These are phyloP conservation scores for Nipponacmea schrenckii DNA, from an alignment of 2,888 invertebrate species.

Conservation along the genomic window DNA sequence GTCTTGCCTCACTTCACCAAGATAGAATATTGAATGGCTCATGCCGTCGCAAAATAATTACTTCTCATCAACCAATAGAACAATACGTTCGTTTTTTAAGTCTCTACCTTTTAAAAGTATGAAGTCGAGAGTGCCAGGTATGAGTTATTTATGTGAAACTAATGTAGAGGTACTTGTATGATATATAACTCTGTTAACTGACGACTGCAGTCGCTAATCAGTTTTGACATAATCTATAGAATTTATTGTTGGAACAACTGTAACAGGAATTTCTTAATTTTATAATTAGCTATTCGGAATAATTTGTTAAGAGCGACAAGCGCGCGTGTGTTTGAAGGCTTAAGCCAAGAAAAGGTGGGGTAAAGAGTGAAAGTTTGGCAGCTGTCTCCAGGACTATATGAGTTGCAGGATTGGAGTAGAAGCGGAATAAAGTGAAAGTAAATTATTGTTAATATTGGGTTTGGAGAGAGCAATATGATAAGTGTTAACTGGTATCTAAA, in stretches of 20 bases:
- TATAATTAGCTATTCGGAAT: constrained; percentile 6
- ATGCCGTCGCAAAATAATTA: neutral
- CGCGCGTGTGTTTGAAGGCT: neutral
- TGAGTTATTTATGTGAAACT: no score
- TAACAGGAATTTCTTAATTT: constrained; percentile 2
- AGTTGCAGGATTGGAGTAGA: neutral
- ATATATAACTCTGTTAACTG: neutral
- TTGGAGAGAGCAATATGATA: no score
- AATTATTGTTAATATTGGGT: no score
- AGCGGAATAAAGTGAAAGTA: no score
- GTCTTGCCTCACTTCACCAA: neutral
- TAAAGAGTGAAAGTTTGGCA: neutral
- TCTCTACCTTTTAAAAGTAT: no score
- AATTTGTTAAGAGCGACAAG: constrained; percentile 4
- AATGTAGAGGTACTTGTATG: neutral
- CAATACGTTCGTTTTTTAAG: neutral
- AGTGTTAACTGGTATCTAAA: neutral
- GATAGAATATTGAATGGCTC: no score
- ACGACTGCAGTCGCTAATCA: constrained; percentile 4
- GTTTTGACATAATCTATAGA: constrained; percentile 2
- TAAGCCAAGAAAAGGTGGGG: neutral
- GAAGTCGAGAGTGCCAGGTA: no score
- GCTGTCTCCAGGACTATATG: constrained; percentile 1
- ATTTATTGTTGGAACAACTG: constrained; percentile 2
- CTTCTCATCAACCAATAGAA: neutral